Conservation (phyloP, 2,888 invertebrate genomes). For the Sinelater perroti region DNA sequence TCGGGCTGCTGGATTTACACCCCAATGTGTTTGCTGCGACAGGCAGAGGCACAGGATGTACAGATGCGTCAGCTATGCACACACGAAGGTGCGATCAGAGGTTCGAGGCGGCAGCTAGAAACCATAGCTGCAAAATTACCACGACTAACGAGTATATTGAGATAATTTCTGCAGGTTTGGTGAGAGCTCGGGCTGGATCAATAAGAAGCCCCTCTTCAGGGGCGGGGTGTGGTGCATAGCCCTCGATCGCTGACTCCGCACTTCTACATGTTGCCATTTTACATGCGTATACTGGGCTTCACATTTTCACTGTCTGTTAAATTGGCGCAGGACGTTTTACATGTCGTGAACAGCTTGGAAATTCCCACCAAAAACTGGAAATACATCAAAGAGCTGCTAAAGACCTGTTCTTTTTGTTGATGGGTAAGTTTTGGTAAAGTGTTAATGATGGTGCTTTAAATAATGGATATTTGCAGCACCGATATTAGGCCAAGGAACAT, state of each 20-base stretch:
- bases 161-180: constrained; percentile 61
- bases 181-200: constrained; percentile 91
- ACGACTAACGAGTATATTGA: neutral
- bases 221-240: constrained; percentile 88
- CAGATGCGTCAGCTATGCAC: constrained; percentile 81
- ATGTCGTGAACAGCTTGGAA: constrained; percentile 86
- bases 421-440: constrained; percentile 71
- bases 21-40: constrained; percentile 86
- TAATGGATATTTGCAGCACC: constrained; percentile 62
- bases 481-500: constrained; percentile 92
- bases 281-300: constrained; percentile 79
- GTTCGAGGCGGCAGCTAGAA: constrained; percentile 89
- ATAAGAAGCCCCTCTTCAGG: constrained; percentile 86
- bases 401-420: constrained; percentile 91
- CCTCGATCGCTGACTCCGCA: constrained; percentile 89
- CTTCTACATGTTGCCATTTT: constrained; percentile 93
- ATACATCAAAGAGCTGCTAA: constrained; percentile 82
- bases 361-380: constrained; percentile 83
- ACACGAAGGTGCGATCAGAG: constrained; percentile 84
- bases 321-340: constrained; percentile 94
- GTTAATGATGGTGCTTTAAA: too few species aligned
- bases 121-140: constrained; percentile 93
- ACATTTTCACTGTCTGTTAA: constrained; percentile 87
- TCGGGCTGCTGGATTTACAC: constrained; percentile 89
- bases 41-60: constrained; percentile 86